These are phyloP conservation scores for Athene noctua DNA, from an alignment of 2,113 vertebrate genomes.

Conservation along the genomic window DNA sequence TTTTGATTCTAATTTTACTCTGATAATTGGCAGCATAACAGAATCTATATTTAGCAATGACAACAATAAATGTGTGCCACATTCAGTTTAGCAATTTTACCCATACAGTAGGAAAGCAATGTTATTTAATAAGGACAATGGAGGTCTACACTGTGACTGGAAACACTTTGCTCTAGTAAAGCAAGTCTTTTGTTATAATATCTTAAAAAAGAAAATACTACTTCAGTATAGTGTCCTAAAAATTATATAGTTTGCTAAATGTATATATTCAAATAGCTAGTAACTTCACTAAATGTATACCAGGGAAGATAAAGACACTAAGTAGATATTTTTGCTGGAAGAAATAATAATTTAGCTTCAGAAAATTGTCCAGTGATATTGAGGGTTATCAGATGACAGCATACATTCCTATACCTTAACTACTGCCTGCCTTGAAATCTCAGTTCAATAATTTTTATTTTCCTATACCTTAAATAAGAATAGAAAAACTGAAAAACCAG, in stretches of 20 bases:
- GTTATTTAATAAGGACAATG: neutral
- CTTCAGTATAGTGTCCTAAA: neutral
- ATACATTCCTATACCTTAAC: neutral
- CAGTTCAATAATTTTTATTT: neutral
- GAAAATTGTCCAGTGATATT: neutral
- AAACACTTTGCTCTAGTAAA: neutral
- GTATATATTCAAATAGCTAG: neutral
- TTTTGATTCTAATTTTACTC: neutral
- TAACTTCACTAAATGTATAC: neutral
- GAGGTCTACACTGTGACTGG: neutral
- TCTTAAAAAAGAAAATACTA: neutral
- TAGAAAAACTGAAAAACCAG: neutral
- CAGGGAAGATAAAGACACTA: neutral
- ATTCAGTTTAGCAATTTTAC: neutral
- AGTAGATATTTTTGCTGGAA: neutral
- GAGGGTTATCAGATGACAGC: neutral
- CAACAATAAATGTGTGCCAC: neutral
- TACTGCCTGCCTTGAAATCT: neutral
- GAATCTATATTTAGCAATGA: neutral
- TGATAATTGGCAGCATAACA: neutral
- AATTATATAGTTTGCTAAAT: neutral
- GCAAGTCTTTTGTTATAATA: neutral
- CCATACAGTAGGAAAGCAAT: neutral
- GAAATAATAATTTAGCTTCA: neutral
- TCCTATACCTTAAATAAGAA: neutral